Base-by-base conservation (phyloP, 2,113 vertebrate genomes). In the Salminus brasiliensis region DNA sequence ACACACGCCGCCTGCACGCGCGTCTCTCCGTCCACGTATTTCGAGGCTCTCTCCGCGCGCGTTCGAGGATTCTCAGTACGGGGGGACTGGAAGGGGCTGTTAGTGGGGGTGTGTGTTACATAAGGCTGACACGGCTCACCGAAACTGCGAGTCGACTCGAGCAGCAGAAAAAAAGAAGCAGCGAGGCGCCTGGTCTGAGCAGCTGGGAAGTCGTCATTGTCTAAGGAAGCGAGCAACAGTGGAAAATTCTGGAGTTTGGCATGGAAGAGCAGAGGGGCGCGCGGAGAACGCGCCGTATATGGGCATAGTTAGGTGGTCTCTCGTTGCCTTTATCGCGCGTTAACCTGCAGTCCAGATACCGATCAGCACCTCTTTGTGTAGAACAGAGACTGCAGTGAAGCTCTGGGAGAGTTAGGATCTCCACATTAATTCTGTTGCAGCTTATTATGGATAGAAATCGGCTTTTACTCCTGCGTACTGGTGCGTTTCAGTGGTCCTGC, bases 81-180 rank as follows among this genome's bases (percentile, higher is more conserved):
- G 47, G 21, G 47, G 83, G 52, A 65, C 43, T 66, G 78, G 62
- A 41, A 73, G 52, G 41, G 45, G 45, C 29, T 77, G 27, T 73
- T 85, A 21, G 80, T 85, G 82, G 87, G 86, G 72, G 82, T 23
- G 83, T 84, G 74, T 34, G 87, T 94, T 93, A 93, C 91, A 90
- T 93, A 94, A 93, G 47, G 80, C 79, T 83, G 86, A 69, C 85
- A 85, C 83, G 85, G 59, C 76, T 71, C 68, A 52, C 55, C 52
- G 7, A 57, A 59, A 72, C 41, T 52, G 47, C 47, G 21, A 45
- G 45, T 74, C 29, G 59, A 74, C 39, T 8, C 27, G 21, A 57
- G 12, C n/a, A 27, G 30, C 4, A 23, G 1, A 23, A 15, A 25
- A 41, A 43, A 18, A 55, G 10, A 21, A 11, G 36, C n/a, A n/a